Conservation (phyloP, 2,113 vertebrate genomes). For the Myiozetetes cayanensis region DNA sequence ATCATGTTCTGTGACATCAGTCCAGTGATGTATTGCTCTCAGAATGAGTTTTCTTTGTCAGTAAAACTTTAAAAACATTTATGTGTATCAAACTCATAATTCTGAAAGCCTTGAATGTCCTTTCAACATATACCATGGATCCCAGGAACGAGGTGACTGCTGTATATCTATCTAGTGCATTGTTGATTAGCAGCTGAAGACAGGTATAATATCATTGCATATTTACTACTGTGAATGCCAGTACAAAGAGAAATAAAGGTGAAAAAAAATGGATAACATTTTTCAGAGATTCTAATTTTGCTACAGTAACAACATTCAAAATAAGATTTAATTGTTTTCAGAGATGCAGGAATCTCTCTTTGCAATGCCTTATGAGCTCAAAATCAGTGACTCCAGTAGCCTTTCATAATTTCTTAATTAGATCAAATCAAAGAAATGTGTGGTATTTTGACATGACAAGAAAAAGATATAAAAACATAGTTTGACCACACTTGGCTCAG, state of each 20-base stretch:
- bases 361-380: not conserved
- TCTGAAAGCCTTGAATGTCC: conserved; percentile 7
- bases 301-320: not conserved
- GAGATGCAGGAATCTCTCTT: not conserved
- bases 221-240: not conserved
- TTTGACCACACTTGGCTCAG: not conserved
- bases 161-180: conserved; percentile 3
- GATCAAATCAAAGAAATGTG: not conserved
- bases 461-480: not conserved
- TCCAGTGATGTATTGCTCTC: conserved; percentile 14
- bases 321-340: not conserved
- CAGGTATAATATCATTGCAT: not conserved
- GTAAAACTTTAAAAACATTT: conserved; percentile 52
- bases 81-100: not conserved
- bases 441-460: not conserved
- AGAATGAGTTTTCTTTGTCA: conserved; percentile 42
- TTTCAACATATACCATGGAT: conserved; percentile 3
- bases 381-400: not conserved
- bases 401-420: not conserved
- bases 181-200: conserved; percentile 21
- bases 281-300: not conserved
- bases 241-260: not conserved
- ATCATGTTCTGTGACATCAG: conserved; percentile 15
- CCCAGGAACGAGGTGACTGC: not conserved
- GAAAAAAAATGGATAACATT: not conserved